A percentile compares a stretch with the other conserved stretches of the same genome.
phyloP scores from a whole-genome alignment of 2,888 invertebrate genomes.

The Acleris holmiana region DNA sequence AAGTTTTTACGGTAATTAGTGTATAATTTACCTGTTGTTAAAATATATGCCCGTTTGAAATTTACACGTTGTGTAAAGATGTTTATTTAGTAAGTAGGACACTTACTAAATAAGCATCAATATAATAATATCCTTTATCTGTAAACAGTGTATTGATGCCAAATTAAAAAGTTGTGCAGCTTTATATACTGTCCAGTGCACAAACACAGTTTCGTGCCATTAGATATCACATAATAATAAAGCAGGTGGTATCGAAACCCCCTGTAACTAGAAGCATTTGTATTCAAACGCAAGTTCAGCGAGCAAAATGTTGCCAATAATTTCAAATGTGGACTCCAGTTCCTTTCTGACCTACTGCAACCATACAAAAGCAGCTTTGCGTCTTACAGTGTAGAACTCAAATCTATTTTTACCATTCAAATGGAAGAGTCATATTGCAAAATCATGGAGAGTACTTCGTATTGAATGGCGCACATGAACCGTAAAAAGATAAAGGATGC shows the following conservation, averaged over 20 bases:
- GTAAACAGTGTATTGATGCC: no score
- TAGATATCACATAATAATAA: constrained; percentile 38
- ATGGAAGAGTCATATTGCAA: constrained; percentile 46
- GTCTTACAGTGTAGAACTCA: constrained; percentile 2
- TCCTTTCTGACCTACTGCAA: constrained; percentile 24
- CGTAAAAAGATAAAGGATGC: constrained; percentile 56
- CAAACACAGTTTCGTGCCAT: constrained; percentile 12
- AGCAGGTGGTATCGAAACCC: constrained; percentile 38
- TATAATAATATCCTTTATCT: no score
- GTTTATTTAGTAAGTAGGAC: no score
- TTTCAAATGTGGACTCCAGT: constrained; percentile 42
- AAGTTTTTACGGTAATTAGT: no score
- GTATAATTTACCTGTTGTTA: no score
- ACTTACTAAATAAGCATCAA: no score
- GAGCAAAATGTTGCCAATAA: constrained; percentile 51
- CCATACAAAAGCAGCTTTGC: constrained; percentile 8
- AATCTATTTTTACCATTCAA: constrained; percentile 23
- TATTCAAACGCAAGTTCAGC: constrained; percentile 42
- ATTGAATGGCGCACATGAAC: constrained; percentile 51
- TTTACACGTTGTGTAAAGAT: no score
- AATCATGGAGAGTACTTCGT: constrained; percentile 52
- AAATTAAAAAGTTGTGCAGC: no score
- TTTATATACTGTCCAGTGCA: background rate
- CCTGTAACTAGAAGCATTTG: constrained; percentile 39
- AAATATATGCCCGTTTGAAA: no score